Conservation (phyloP, 2,113 vertebrate genomes). For the Serilophus lunatus region DNA sequence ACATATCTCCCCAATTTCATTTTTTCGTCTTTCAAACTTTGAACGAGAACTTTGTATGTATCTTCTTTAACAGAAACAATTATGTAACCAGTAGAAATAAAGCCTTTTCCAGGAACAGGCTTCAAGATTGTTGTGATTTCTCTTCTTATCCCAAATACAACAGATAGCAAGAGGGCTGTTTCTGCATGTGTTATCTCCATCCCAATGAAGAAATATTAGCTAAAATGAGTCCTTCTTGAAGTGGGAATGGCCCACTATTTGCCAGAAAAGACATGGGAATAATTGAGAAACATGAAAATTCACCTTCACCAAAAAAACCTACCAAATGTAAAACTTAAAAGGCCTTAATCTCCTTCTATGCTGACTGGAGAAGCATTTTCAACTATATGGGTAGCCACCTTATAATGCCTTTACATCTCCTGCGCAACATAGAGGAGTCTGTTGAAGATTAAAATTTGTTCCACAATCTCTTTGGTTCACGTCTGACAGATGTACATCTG, state of each 20-base stretch:
- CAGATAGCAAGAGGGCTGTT: neutral
- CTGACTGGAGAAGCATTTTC: neutral
- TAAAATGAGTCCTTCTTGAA: neutral
- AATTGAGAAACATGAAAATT: neutral
- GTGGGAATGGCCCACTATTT: neutral
- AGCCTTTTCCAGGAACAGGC: neutral
- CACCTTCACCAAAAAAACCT: neutral
- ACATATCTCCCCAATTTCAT: neutral
- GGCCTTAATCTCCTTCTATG: neutral
- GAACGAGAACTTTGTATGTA: neutral
- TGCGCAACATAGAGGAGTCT: neutral
- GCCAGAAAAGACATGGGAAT: neutral
- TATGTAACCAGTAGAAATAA: neutral
- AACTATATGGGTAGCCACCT: neutral
- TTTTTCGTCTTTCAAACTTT: neutral
- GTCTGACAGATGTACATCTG: neutral
- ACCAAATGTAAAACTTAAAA: neutral
- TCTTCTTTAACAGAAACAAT: neutral
- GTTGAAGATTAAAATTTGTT: neutral
- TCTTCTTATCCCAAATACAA: neutral
- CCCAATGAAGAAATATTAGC: neutral
- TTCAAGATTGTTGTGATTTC: neutral
- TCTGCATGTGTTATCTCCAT: neutral
- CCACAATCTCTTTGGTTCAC: neutral
- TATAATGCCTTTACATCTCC: neutral